A percentile compares a stretch with the other conserved stretches of the same genome.
Evolutionary conservation across 2,888 invertebrate genomes (phyloP).

Genomic region (Iphiclides podalirius): DNA sequence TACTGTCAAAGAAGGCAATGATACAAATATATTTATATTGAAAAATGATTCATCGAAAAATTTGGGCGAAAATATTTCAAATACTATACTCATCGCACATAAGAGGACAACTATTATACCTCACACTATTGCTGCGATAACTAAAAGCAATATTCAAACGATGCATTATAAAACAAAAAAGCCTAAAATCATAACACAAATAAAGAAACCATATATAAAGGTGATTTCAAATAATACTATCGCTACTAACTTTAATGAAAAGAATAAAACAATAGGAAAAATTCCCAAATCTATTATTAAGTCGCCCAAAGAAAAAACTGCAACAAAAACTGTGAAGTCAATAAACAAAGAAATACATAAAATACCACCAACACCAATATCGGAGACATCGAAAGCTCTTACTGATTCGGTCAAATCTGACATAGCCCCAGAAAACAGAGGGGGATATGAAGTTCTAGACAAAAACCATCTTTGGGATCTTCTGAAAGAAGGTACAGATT

Average conservation of each 20-base stretch:
- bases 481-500: constrained; percentile 76
- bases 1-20: neutral
- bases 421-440: constrained; percentile 71
- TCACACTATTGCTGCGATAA: constrained; percentile 62
- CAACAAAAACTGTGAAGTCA: constrained; percentile 60
- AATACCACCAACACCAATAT: constrained; percentile 67
- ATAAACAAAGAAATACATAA: constrained; percentile 77
- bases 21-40: neutral
- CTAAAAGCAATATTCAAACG: constrained; percentile 64
- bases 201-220: constrained; percentile 52
- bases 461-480: constrained; percentile 82
- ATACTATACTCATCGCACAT: constrained; percentile 21
- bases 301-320: constrained; percentile 43
- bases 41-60: constrained; percentile 3
- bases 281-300: constrained; percentile 56
- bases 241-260: constrained; percentile 36
- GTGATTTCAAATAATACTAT: constrained; percentile 37
- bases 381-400: constrained; percentile 70
- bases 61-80: neutral
- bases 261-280: constrained; percentile 31
- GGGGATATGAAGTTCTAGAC: constrained; percentile 79
- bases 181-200: constrained; percentile 61
- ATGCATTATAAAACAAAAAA: constrained; percentile 69
- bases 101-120: constrained; percentile 36
- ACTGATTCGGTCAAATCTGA: constrained; percentile 51